phyloP scores from a whole-genome alignment of 2,113 vertebrate species.

The Suricata suricatta region DNA sequence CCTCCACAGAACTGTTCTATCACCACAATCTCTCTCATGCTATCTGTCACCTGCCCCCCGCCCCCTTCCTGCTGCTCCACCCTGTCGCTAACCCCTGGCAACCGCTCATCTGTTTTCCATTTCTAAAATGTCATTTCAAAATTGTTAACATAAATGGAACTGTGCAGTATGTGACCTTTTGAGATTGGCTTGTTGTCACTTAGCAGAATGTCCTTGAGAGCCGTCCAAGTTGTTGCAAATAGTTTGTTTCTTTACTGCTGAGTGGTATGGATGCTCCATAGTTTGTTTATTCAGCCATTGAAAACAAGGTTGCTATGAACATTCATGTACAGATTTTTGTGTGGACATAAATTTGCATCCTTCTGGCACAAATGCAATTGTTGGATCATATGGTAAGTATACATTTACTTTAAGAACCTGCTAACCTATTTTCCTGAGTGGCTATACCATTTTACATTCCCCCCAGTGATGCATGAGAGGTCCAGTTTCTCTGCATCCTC shows the following conservation, averaged over 20 bases:
- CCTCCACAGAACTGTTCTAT: neutral
- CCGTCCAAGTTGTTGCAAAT: neutral
- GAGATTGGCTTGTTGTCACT: neutral
- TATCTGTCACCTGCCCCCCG: neutral
- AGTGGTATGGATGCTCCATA: neutral
- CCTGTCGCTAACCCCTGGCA: neutral
- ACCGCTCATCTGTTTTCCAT: neutral
- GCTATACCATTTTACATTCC: neutral
- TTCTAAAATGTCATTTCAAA: constrained; percentile 2
- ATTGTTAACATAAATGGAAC: neutral
- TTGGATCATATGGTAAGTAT: neutral
- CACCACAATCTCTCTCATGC: neutral
- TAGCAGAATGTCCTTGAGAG: neutral
- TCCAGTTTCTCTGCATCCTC: neutral
- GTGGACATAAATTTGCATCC: neutral
- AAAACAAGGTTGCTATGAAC: neutral
- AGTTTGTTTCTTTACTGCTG: neutral
- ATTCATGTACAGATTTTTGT: neutral
- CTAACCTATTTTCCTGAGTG: neutral
- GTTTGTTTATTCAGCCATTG: neutral
- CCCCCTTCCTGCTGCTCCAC: neutral
- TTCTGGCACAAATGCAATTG: neutral
- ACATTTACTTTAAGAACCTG: neutral
- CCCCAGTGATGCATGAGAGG: neutral
- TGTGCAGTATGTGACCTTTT: neutral